Percentiles rank a stretch among this genome's conserved stretches.
These are phyloP conservation scores for Chrysocyon brachyurus DNA, from an alignment of 2,797 vertebrate genomes.

Conservation along the genomic window DNA sequence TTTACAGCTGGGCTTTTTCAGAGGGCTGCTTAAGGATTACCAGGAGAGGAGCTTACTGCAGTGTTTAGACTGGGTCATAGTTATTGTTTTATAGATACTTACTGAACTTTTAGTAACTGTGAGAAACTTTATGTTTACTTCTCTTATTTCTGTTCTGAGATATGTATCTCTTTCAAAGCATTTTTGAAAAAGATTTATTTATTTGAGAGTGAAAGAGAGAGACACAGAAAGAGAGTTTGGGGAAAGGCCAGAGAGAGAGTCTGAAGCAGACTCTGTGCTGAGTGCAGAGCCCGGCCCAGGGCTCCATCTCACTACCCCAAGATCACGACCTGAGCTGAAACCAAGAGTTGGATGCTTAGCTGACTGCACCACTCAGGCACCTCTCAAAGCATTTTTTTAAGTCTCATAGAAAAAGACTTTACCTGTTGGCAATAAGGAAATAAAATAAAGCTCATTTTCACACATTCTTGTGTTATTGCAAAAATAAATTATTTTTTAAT, in stretches of 20 bases:
- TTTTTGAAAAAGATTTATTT: background rate
- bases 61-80: background rate
- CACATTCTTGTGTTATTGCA: background rate
- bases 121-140: background rate
- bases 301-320: background rate
- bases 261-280: background rate
- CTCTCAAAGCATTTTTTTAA: background rate
- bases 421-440: background rate
- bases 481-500: background rate
- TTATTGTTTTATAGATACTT: background rate
- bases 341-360: background rate
- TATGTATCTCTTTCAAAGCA: background rate
- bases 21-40: background rate
- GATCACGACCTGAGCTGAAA: background rate
- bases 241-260: background rate
- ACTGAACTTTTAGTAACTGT: background rate
- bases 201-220: background rate
- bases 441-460: background rate
- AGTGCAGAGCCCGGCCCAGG: background rate
- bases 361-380: background rate
- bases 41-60: background rate
- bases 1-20: background rate
- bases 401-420: background rate
- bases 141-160: background rate
- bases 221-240: background rate